A percentile compares a stretch with the other conserved stretches of the same genome.
phyloP scores from a whole-genome alignment of 2,888 invertebrate species.

The Junonia oenone region DNA sequence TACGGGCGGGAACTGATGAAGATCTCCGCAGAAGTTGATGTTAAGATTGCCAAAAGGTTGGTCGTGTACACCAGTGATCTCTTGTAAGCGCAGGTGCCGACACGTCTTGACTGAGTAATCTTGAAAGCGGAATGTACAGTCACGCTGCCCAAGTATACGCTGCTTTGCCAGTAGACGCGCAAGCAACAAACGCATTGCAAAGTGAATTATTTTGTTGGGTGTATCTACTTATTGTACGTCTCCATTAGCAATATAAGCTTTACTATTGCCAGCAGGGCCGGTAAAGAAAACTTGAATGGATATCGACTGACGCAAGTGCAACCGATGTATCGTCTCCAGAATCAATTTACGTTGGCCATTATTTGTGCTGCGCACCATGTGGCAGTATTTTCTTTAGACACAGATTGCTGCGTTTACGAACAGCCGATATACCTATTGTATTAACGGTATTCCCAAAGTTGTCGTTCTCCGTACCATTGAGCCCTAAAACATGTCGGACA shows the following conservation, averaged over 20 bases:
- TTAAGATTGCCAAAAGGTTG: slow-evolving; percentile 26
- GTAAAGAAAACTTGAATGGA: slow-evolving; percentile 30
- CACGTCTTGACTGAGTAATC: slow-evolving; percentile 25
- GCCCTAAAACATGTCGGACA: too few species aligned
- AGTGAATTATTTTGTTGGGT: slow-evolving; percentile 38
- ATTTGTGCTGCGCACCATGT: too few species aligned
- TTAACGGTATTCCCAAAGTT: too few species aligned
- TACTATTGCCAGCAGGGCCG: slow-evolving; percentile 40
- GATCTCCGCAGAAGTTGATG: too few species aligned
- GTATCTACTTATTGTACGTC: slow-evolving; percentile 50
- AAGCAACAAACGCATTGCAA: slow-evolving; percentile 48
- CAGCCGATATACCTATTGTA: too few species aligned
- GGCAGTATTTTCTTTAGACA: too few species aligned
- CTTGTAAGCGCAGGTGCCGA: slow-evolving; percentile 34
- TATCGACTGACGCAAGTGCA: slow-evolving; percentile 19
- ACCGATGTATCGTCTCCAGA: slow-evolving; percentile 31
- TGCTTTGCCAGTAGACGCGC: slow-evolving; percentile 50
- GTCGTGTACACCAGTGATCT: slow-evolving; percentile 39
- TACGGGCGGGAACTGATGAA: too few species aligned
- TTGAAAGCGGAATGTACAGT: slow-evolving; percentile 46
- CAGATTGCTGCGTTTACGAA: too few species aligned
- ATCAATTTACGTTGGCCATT: slow-evolving; percentile 25
- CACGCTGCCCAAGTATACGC: slow-evolving; percentile 48
- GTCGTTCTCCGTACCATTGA: too few species aligned
- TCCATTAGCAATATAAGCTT: slow-evolving; percentile 51